Percentiles rank a stretch among this genome's conserved stretches.
phyloP scores from a whole-genome alignment of 2,113 vertebrate genomes.

The Coracopsis vasa region DNA sequence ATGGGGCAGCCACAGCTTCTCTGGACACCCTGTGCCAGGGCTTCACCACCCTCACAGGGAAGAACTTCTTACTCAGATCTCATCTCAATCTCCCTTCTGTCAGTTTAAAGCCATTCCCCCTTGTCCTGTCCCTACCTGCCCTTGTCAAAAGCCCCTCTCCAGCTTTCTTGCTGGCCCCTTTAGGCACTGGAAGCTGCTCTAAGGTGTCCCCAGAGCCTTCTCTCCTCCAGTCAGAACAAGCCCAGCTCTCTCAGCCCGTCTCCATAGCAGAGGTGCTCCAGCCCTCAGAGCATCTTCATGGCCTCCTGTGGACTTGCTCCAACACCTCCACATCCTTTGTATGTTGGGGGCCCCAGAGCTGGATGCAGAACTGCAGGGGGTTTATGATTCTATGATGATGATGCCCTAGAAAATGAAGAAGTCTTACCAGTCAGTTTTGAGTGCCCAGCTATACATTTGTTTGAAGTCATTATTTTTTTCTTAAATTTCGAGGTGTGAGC shows the following conservation, averaged over 20 bases:
- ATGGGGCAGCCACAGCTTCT: too few species aligned
- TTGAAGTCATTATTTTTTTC: neutral
- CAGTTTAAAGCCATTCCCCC: too few species aligned
- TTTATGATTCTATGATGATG: neutral
- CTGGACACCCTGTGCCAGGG: too few species aligned
- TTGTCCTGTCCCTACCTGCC: too few species aligned
- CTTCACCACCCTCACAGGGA: too few species aligned
- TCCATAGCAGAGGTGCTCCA: neutral
- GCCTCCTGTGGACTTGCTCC: neutral
- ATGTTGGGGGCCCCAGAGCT: neutral
- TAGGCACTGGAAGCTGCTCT: too few species aligned
- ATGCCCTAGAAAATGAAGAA: neutral
- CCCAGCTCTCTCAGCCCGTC: neutral
- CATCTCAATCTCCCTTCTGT: too few species aligned
- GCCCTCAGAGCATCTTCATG: neutral
- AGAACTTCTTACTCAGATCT: too few species aligned
- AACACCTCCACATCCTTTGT: neutral
- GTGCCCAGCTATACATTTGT: fast-evolving
- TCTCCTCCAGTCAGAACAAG: neutral
- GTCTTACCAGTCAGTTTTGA: fast-evolving
- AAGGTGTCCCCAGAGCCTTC: too few species aligned
- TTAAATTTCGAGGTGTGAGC: neutral
- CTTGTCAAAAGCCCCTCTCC: too few species aligned
- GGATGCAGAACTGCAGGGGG: neutral
- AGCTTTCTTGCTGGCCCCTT: too few species aligned